Percentiles rank a stretch among this genome's conserved stretches.
Conservation (phyloP, 2,888 invertebrate genomes). For the Megastigmus dorsalis region DNA sequence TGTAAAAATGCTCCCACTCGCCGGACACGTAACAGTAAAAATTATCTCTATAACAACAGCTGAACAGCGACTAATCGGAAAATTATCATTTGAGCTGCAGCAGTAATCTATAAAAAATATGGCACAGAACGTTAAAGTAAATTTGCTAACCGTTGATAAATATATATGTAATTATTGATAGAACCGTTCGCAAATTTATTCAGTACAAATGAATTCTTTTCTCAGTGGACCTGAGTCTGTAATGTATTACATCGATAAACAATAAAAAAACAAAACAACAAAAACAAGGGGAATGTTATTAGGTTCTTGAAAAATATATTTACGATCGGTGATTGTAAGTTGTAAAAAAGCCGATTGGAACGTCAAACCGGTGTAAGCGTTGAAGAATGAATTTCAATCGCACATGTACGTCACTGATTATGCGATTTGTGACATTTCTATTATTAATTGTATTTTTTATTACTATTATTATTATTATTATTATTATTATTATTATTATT, state of each 20-base stretch:
- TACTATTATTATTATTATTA: not conserved
- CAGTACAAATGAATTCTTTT: conserved; percentile 8
- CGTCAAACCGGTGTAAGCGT: no score
- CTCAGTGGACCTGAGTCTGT: conserved; percentile 10
- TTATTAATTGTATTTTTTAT: conserved; percentile 2
- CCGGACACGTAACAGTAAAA: no score
- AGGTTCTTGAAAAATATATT: conserved; percentile 13
- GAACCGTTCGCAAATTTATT: not conserved
- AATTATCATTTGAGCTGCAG: no score
- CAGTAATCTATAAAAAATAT: no score
- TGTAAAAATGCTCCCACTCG: no score
- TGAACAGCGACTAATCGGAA: no score
- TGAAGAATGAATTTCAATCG: no score
- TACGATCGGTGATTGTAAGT: no score
- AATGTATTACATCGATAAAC: not conserved
- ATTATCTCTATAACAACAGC: no score
- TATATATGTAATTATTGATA: not conserved
- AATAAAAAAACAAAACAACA: no score
- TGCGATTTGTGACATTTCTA: conserved; percentile 1
- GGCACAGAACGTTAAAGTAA: not conserved
- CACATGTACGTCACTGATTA: not conserved
- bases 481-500: conserved; percentile 1
- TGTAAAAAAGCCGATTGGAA: no score
- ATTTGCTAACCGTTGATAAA: not conserved
- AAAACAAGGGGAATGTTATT: no score